A percentile compares a stretch with the other conserved stretches of the same genome.
These are phyloP conservation scores for Cryptotis parvus DNA, from an alignment of 2,113 vertebrate species.

Conservation along the genomic window DNA sequence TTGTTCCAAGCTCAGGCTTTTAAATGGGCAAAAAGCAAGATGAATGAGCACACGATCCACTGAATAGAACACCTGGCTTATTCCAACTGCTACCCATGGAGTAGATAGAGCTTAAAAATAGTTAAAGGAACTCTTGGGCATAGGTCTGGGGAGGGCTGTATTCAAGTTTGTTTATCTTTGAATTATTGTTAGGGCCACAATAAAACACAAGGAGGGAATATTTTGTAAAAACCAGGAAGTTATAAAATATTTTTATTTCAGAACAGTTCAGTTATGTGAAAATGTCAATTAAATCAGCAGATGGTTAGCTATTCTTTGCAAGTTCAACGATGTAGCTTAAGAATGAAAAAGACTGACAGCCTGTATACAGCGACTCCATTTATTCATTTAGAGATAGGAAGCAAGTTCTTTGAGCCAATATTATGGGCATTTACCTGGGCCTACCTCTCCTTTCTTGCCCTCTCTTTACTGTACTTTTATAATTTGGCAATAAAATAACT, in stretches of 20 bases:
- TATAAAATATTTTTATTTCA: slow-evolving; percentile 60
- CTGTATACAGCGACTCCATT: not conserved
- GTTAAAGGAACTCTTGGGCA: not conserved
- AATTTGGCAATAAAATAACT: not conserved
- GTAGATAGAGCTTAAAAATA: slow-evolving; percentile 35
- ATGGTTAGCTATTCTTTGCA: slow-evolving; percentile 48
- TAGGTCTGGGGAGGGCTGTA: not conserved
- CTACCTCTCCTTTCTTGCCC: not conserved
- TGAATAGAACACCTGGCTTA: slow-evolving; percentile 46
- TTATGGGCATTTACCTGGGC: not conserved
- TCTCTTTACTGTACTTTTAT: fast-evolving
- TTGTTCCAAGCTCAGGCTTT: slow-evolving; percentile 17
- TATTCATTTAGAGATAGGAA: slow-evolving; percentile 17
- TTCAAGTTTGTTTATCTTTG: slow-evolving; percentile 56
- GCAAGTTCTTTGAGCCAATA: not conserved
- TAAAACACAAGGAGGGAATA: slow-evolving; percentile 57
- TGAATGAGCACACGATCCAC: too few relatives aligned
- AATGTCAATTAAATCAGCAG: slow-evolving; percentile 70
- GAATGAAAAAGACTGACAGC: slow-evolving; percentile 47
- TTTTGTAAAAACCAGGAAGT: slow-evolving; percentile 61
- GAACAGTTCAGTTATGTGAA: slow-evolving; percentile 42
- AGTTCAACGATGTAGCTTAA: slow-evolving; percentile 31
- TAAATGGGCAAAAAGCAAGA: slow-evolving; percentile 28
- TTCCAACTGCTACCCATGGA: not conserved
- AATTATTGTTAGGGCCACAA: slow-evolving; percentile 39